Evolutionary conservation across 2,888 invertebrate genomes (phyloP), one percentile per base, ranked within the genome.

Genomic region (Neoaliturus tenellus): DNA sequence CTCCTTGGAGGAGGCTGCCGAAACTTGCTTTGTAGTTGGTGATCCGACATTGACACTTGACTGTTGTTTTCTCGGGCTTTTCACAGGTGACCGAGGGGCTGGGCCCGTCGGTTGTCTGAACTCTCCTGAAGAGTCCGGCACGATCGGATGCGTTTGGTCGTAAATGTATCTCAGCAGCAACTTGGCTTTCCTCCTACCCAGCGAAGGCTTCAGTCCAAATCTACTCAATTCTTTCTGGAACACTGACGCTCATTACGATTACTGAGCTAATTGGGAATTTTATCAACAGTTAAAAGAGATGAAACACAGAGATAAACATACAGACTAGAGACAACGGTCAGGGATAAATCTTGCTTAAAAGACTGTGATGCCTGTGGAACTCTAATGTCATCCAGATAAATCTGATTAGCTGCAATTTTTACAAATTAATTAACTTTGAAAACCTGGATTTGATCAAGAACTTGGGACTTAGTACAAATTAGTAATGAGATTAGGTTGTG

Each of bases 151-250:
- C 33, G 92, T 90, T 86, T 92, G 90, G n/a, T 92, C 90, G 87
- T 93, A 93, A 86, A 93, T 92, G 84, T 93, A 92, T 58, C 91
- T 90, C 81, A 94, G 89, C 80, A 93, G 87, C 84, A 90, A 89
- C 69, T 92, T 91, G 84, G 93, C 93, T 88, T 92, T 91, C 20
- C 90, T 90, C 82, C 92, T 91, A 31, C 91, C 91, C 51, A 93
- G 89, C 39, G 82, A 84, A 35, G 91, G 90, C 85, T 92, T 92
- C 6, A 93, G 88, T 41, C 93, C 93, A 88, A 90, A 92, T 86
- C 90, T 92, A 31, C 91, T 89, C 82, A 93, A 89, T 87, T 92
- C 92, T 89, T 89, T 90, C 93, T 93, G 88, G 4, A 89, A 88
- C 85, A 78, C 83, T 58, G 33, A 31, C 28, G n/a, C 44, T 71